Percentiles rank a stretch among this genome's conserved stretches.
Conservation (phyloP, 2,113 vertebrate genomes). For the Carassius auratus region DNA sequence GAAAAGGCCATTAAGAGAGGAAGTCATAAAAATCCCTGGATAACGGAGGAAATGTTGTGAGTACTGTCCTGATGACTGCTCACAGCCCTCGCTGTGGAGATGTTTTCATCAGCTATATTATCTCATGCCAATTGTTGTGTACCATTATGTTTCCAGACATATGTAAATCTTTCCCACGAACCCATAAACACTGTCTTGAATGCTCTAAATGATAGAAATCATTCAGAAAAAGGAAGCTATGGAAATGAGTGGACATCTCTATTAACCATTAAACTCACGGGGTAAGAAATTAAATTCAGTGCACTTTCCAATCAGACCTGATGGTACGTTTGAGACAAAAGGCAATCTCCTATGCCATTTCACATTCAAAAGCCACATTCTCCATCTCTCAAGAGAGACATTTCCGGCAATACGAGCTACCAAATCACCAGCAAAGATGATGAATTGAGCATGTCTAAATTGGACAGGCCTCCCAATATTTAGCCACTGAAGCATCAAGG, state of each 20-base stretch:
- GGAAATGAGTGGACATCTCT: constrained; percentile 46
- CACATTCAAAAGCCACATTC: constrained; percentile 26
- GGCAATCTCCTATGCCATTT: constrained; percentile 11
- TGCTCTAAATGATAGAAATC: constrained; percentile 55
- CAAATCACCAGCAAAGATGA: constrained; percentile 41
- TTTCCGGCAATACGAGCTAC: constrained; percentile 30
- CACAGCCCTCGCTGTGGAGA: constrained; percentile 28
- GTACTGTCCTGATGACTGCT: constrained; percentile 43
- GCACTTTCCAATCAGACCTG: constrained; percentile 40
- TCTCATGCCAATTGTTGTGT: constrained; percentile 57
- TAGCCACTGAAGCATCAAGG: constrained; percentile 42
- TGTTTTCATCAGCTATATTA: constrained; percentile 56
- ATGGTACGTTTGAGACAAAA: constrained; percentile 39
- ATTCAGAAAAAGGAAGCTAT: constrained; percentile 47
- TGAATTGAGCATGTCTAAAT: constrained; percentile 39
- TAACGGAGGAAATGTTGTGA: constrained; percentile 46
- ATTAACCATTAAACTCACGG: constrained; percentile 48
- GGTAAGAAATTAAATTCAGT: constrained; percentile 45
- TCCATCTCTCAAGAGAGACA: constrained; percentile 25
- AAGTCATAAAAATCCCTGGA: constrained; percentile 52
- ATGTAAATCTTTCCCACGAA: constrained; percentile 55
- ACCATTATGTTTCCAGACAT: constrained; percentile 49
- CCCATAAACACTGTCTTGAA: constrained; percentile 55
- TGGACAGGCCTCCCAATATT: constrained; percentile 39
- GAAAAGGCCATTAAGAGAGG: constrained; percentile 53